phyloP scores from a whole-genome alignment of 2,113 vertebrate genomes.

The Hylia prasina region DNA sequence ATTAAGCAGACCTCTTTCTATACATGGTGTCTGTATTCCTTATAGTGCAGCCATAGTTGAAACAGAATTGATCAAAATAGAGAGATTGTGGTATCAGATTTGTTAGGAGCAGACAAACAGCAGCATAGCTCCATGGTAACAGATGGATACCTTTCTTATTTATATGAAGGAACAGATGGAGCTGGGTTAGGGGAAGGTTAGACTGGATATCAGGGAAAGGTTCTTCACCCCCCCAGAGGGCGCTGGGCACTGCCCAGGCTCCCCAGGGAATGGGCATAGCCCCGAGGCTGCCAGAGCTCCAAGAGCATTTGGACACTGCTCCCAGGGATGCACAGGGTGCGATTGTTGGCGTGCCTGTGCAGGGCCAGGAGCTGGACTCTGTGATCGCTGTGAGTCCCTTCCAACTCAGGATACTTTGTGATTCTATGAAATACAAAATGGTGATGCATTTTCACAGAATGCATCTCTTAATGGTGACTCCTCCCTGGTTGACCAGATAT shows the following conservation, averaged over 20 bases:
- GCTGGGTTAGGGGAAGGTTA: neutral
- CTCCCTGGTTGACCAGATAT: neutral
- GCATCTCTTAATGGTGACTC: neutral
- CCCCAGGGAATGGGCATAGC: rapidly evolving
- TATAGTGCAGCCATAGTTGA: neutral
- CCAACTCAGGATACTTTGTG: neutral
- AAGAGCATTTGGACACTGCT: rapidly evolving
- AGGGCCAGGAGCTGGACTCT: rapidly evolving
- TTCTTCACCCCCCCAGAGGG: neutral
- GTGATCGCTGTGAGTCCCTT: neutral
- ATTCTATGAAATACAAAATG: neutral
- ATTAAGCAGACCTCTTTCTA: neutral
- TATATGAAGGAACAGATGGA: neutral
- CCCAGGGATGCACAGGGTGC: neutral
- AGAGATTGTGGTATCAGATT: neutral
- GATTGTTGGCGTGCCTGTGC: no score
- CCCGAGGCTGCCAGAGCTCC: neutral
- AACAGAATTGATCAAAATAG: neutral
- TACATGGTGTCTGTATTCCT: neutral
- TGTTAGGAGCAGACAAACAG: neutral
- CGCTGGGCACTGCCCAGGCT: neutral
- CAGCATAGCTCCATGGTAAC: neutral
- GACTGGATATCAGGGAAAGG: rapidly evolving
- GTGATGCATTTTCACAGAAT: neutral
- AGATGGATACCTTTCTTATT: rapidly evolving